Conservation (phyloP, 2,113 vertebrate genomes). For the Gopherus evgoodei region DNA sequence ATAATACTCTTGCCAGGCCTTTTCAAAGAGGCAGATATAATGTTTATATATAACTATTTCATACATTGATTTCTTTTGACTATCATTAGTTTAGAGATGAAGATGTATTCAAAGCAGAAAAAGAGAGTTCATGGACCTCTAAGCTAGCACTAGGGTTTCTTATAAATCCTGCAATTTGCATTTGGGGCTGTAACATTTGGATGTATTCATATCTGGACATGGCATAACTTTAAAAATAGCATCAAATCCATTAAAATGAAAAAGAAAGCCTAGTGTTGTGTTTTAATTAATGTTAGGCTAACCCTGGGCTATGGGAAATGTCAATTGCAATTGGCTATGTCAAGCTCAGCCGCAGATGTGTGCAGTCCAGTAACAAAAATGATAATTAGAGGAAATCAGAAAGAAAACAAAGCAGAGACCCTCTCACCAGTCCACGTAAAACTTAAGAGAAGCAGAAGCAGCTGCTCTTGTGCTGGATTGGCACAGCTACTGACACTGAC, state of each 20-base stretch:
- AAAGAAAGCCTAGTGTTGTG: background rate
- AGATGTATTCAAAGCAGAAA: background rate
- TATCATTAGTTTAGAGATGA: background rate
- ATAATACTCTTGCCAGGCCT: background rate
- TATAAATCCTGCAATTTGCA: constrained; percentile 21
- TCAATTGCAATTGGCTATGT: constrained; percentile 22
- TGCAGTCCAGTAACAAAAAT: constrained; percentile 9
- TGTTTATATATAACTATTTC: background rate
- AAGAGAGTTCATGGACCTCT: constrained; percentile 1
- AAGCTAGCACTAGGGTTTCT: background rate
- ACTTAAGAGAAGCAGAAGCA: background rate
- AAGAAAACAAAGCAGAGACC: background rate
- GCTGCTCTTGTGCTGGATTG: background rate
- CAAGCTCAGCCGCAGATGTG: constrained; percentile 2
- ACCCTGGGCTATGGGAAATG: background rate
- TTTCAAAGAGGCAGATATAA: background rate
- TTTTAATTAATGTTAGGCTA: constrained; percentile 58
- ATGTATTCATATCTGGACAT: constrained; percentile 14
- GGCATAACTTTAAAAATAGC: constrained; percentile 33
- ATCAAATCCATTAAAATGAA: constrained; percentile 3
- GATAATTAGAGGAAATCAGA: background rate
- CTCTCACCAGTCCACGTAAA: background rate
- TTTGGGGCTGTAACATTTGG: background rate
- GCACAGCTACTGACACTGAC: background rate
- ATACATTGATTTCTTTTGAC: background rate